Evolutionary conservation across 2,888 invertebrate genomes (phyloP), one percentile per base, ranked within the genome.

Genomic region (Chrysodeixis includens): DNA sequence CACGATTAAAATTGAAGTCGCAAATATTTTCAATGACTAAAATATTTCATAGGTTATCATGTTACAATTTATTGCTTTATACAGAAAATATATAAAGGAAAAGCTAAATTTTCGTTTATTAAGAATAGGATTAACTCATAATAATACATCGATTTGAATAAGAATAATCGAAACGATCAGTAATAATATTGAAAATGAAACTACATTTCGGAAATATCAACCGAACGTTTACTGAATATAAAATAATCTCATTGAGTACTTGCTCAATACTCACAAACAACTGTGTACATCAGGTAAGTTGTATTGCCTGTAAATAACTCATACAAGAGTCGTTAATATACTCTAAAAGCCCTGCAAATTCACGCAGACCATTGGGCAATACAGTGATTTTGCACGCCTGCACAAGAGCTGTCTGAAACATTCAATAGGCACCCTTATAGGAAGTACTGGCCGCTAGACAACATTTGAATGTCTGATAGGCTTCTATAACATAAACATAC

Each of bases 391-490:
- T 16, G 20, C 46, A 20, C 10, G 46, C 20, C 4, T 10, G 40
- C n/a, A 18, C 46, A 9, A 20, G 20, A 49, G 46, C 46, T 18
- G 10, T 49, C 46, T 49, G 40, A 20, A 49, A 18, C 20, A 49
- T 49, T 20, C 46, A 49, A 49, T 20, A 49, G 20, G 9, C 46
- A 49, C 46, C 46, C 46, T 49, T 49, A 49, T 49, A 49, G 46
- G 10, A 49, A 49, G 46, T 16, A 49, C 46, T 49, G 18, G 18
- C 18, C 46, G 46, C 46, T 49, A 49, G 46, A 49, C 46, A 49
- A 49, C 46, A 49, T 49, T 49, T 49, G 18, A 49, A 49, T 49
- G 46, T 49, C 46, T 49, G 46, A 49, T 49, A 49, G 46, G 20
- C 10, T 49, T 49, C 46, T 49, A 18, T 2, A 49, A 10, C 46